Base-by-base conservation (phyloP, 2,113 vertebrate genomes). In the Eurypyga helias region DNA sequence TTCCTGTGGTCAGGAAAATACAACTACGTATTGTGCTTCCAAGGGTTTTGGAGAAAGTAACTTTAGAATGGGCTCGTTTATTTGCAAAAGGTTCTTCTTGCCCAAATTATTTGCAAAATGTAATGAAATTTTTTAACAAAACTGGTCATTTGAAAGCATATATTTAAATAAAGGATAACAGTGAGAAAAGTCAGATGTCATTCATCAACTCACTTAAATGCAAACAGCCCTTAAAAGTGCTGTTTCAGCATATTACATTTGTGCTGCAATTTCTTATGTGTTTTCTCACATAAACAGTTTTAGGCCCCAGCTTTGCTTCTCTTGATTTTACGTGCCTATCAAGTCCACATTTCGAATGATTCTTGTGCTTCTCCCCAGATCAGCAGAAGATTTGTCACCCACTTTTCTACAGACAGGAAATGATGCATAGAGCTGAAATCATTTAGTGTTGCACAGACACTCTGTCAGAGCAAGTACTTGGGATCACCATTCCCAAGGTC, bases 261-360 rank as follows among this genome's bases (percentile, higher is more conserved):
- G 64, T 67, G 55, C 46, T 94, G 21, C 20, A 46, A 54, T 55
- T 20, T 14, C 20, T 46, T 57, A 49, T 29, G 46, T 75, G 29
- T 95, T 95, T 96, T 95, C 83, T 90, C 72, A 89, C 80, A 67
- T 64, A 70, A 87, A 81, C 19, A 70, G 51, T 78, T 87, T 87
- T 57, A 90, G 72, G 81, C 29, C 10, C 11, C 54, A 77, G 33
- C 10, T 93, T 91, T 90, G 23, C 60, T 85, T 70, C 76, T 80
- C 46, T 69, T 86, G 69, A 71, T 86, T 88, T 92, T 83, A 87
- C 52, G 72, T 78, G 28, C 48, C 78, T 93, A 72, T 78, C 69
- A 79, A 83, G 38, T 57, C 67, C 45, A 84, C 18, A 45, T 78
- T 95, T 64, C 78, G 34, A 87, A 73, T 8, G 48, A 31, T 78